phyloP scores from a whole-genome alignment of 2,888 invertebrate species.

The Cryptus viduatorius region DNA sequence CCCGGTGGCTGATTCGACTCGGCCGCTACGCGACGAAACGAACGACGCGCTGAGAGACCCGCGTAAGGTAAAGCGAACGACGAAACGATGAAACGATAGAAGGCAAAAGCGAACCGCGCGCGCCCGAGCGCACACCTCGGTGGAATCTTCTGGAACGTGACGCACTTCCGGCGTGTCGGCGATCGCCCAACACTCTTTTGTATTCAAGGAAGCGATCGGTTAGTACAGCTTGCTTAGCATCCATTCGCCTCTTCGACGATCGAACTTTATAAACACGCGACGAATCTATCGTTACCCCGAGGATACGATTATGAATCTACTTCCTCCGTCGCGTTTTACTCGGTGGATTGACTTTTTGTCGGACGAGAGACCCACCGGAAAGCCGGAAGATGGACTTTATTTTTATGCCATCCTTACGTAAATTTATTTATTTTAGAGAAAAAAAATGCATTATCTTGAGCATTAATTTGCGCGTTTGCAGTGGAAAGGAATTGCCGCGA shows the following conservation, averaged over 20 bases:
- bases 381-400: neutral
- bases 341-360: neutral
- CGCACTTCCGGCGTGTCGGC: constrained; percentile 82
- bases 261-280: constrained; percentile 52
- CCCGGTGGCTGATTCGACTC: neutral
- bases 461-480: too few species aligned
- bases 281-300: constrained; percentile 30
- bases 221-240: constrained; percentile 84
- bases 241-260: constrained; percentile 76
- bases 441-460: too few species aligned
- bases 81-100: constrained; percentile 15
- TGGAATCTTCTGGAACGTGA: constrained; percentile 77
- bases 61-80: constrained; percentile 60
- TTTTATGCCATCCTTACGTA: too few species aligned
- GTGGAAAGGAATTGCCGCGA: too few species aligned
- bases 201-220: constrained; percentile 84
- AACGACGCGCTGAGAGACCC: constrained; percentile 48
- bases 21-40: neutral
- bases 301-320: constrained; percentile 13
- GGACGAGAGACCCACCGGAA: constrained; percentile 4
- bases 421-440: too few species aligned
- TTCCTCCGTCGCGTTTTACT: neutral
- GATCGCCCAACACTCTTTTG: constrained; percentile 74
- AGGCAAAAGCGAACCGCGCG: constrained; percentile 17
- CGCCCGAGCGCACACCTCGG: constrained; percentile 67